Evolutionary conservation across 2,797 vertebrate genomes (phyloP).

Genomic region (Malacoraja senta): DNA sequence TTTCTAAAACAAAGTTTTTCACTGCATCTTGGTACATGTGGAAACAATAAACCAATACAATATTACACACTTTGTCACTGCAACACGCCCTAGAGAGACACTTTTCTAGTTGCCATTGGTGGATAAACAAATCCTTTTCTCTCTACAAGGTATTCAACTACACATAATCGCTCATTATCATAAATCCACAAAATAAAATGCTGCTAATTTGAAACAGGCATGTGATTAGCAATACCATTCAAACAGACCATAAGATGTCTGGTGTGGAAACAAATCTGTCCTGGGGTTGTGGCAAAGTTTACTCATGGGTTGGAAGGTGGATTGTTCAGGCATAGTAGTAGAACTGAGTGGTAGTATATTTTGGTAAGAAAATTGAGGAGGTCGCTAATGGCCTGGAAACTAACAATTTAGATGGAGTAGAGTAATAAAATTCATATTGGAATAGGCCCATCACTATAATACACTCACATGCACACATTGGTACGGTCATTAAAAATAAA

Average conservation of each 20-base stretch:
- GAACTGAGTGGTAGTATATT: no score
- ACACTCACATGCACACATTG: no score
- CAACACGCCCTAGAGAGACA: neutral
- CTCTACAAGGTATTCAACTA: neutral
- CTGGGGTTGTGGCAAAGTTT: neutral
- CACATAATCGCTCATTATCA: neutral
- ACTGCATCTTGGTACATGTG: no score
- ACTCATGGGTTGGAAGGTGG: neutral
- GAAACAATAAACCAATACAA: no score
- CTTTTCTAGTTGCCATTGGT: neutral
- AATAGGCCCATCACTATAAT: no score
- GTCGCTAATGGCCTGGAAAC: no score
- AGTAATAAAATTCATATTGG: no score
- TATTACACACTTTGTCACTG: neutral
- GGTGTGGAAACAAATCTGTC: neutral
- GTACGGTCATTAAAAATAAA: no score
- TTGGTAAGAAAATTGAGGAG: no score
- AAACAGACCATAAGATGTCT: neutral
- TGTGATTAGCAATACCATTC: neutral
- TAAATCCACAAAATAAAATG: neutral
- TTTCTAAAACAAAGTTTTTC: no score
- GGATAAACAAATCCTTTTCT: neutral
- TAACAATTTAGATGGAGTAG: no score
- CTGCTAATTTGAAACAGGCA: neutral
- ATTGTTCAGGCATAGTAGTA: neutral